Conservation (phyloP, 2,888 invertebrate genomes). For the Lissocephala sabroskyi region DNA sequence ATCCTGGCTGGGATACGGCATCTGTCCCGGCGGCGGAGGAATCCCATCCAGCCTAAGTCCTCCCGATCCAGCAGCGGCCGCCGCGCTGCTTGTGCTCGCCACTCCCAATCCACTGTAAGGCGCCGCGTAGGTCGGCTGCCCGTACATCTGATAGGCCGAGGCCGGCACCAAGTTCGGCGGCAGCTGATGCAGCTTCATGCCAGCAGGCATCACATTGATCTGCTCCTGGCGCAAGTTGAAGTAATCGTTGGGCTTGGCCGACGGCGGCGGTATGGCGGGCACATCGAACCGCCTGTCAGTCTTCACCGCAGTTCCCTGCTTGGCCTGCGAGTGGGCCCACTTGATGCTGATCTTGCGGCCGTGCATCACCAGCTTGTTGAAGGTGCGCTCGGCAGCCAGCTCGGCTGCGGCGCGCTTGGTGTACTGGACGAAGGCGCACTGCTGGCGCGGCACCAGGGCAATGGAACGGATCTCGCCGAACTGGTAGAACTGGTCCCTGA, state of each 20-base stretch:
- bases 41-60: slow-evolving; percentile 55
- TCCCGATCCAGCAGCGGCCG: slow-evolving; percentile 25
- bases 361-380: slow-evolving; percentile 89
- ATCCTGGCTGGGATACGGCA: slow-evolving; percentile 98
- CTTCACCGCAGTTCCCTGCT: slow-evolving; percentile 75
- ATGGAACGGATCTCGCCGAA: slow-evolving; percentile 97
- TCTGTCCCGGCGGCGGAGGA: slow-evolving; percentile 73
- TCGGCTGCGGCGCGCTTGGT: slow-evolving; percentile 93
- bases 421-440: slow-evolving; percentile 98
- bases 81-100: slow-evolving; percentile 68
- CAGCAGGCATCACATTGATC: slow-evolving; percentile 71
- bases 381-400: slow-evolving; percentile 94
- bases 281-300: slow-evolving; percentile 78
- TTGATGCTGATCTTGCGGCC: slow-evolving; percentile 95
- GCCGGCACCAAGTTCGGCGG: slow-evolving; percentile 70
- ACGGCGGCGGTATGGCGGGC: slow-evolving; percentile 83
- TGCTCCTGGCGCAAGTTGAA: slow-evolving; percentile 75
- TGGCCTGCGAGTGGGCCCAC: slow-evolving; percentile 97
- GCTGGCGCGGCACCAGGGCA: slow-evolving; percentile 92
- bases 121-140: slow-evolving; percentile 71
- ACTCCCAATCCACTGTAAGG: slow-evolving; percentile 67
- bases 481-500: slow-evolving; percentile 98
- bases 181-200: slow-evolving; percentile 72
- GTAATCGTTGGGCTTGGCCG: slow-evolving; percentile 77
- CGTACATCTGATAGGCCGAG: slow-evolving; percentile 69